A percentile compares a stretch with the other conserved stretches of the same genome.
Conservation (phyloP, 1,140 invertebrate species). For the Thrips palmi region DNA sequence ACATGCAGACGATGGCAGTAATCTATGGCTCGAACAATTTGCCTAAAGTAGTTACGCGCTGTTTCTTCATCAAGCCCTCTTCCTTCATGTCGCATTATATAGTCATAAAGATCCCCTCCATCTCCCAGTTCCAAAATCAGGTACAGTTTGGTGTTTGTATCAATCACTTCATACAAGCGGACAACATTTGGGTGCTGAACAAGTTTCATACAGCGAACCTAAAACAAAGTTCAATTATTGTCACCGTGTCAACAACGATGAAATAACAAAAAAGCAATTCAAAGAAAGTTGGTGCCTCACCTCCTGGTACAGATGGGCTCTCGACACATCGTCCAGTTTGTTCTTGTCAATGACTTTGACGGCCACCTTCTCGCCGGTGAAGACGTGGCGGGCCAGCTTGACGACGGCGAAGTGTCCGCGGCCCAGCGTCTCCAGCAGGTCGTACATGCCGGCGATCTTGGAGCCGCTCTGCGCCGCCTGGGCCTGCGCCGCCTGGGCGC, state of each 20-base stretch:
- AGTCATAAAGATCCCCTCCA: slow-evolving; percentile 97
- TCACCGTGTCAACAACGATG: background rate
- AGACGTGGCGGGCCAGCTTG: slow-evolving; percentile 94
- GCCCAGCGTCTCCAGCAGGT: slow-evolving; percentile 85
- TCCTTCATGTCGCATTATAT: slow-evolving; percentile 91
- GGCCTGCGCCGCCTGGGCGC: too few relatives aligned
- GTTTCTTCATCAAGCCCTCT: slow-evolving; percentile 39
- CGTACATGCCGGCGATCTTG: slow-evolving; percentile 93
- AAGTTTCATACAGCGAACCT: slow-evolving; percentile 95
- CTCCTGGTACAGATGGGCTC: slow-evolving; percentile 93
- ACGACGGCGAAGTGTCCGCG: slow-evolving; percentile 97
- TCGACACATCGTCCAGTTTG: slow-evolving; percentile 91
- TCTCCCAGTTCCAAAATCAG: slow-evolving; percentile 95
- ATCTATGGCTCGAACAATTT: slow-evolving; percentile 92
- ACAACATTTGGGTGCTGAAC: slow-evolving; percentile 99
- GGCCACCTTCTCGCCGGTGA: slow-evolving; percentile 96
- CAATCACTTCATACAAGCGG: slow-evolving; percentile 95
- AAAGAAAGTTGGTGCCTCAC: slow-evolving; percentile 29
- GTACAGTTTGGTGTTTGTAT: slow-evolving; percentile 91
- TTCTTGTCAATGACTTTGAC: slow-evolving; percentile 96
- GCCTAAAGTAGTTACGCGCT: slow-evolving; percentile 83
- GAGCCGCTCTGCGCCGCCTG: too few relatives aligned
- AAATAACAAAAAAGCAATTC: slow-evolving; percentile 4
- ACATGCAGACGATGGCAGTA: slow-evolving; percentile 94
- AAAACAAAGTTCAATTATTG: slow-evolving; percentile 1